Evolutionary conservation across 1,140 invertebrate species (phyloP).

Genomic region (Caerostris extrusa): DNA sequence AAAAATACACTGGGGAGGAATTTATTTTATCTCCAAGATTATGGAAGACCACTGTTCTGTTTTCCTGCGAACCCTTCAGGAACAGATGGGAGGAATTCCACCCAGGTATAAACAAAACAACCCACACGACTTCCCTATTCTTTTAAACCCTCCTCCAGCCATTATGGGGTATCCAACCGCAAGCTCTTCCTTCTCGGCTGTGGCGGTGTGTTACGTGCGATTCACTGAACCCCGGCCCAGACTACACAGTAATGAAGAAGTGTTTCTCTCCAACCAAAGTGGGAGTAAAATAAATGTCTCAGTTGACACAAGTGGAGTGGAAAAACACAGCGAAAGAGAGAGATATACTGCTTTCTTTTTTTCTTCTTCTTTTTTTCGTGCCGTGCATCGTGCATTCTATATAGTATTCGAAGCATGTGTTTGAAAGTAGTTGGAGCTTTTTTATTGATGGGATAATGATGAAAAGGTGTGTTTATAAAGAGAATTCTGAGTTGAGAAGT

Average conservation of each 20-base stretch:
- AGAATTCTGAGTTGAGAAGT: no score
- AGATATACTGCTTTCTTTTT: no score
- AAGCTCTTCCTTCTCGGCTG: background rate
- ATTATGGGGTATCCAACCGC: conserved; percentile 56
- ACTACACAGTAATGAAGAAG: conserved; percentile 18
- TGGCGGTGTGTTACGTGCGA: no score
- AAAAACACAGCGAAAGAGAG: background rate
- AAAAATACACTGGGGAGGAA: background rate
- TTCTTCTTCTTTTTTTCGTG: no score
- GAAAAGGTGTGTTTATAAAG: no score
- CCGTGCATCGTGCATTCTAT: no score
- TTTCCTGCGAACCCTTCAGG: background rate
- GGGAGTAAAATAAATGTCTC: conserved; percentile 61
- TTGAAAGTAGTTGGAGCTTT: no score
- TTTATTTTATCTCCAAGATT: background rate
- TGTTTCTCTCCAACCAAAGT: background rate
- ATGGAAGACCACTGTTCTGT: background rate
- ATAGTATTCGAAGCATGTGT: no score
- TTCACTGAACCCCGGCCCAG: no score
- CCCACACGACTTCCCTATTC: no score
- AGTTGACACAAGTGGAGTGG: conserved; percentile 29
- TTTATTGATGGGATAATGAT: no score
- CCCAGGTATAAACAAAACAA: background rate
- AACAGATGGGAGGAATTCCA: conserved; percentile 76
- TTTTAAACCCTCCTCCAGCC: background rate